Evolutionary conservation across 2,888 invertebrate genomes (phyloP), one percentile per base, ranked within the genome.

Genomic region (Tetanocera ferruginea): DNA sequence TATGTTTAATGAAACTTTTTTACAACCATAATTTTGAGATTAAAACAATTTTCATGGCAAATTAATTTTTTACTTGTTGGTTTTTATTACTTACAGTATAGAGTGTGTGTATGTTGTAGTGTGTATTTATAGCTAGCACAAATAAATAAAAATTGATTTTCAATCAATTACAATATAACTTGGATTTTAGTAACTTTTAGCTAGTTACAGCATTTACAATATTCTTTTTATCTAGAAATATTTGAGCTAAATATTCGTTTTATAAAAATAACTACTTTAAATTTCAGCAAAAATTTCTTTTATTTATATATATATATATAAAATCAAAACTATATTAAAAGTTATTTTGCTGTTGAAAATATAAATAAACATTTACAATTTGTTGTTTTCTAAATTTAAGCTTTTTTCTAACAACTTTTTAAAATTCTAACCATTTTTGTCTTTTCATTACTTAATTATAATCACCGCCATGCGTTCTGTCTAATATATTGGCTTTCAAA

Each of bases 201-300:
- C 62, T 62, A 62, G 62, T 62, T 28, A 25, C 14, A 62, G 62
- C 62, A 2, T 23, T 55, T 55, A 9, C 23, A 6, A 62, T 14
- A 19, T 37, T 37, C 8, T 23, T n/a, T 9, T 31, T 43, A 49
- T 14, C 34, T 28, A 17, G 25, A 31, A 52, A 52, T 31, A 70
- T 31, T 70, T 55, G 70, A 70, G 70, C 70, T 70, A 70, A 25
- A 62, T 31, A 55, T 19, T 64, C 11, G 31, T 5, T n/a, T 64
- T 64, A 64, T 23, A 62, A 62, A 23, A 62, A 55, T 19, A 55
- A 19, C 19, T 55, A 19, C 19, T 55, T 19, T 5, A 19, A 23
- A 19, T 60, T 25, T 23, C 25, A 14, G 57, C 23, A 25, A 25
- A 55, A n/a, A 23, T 52, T 3, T 52, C 37, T 37, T 8, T 6